These are phyloP conservation scores for Tauraco hartlaubi DNA, from an alignment of 2,797 vertebrate genomes.

Conservation along the genomic window DNA sequence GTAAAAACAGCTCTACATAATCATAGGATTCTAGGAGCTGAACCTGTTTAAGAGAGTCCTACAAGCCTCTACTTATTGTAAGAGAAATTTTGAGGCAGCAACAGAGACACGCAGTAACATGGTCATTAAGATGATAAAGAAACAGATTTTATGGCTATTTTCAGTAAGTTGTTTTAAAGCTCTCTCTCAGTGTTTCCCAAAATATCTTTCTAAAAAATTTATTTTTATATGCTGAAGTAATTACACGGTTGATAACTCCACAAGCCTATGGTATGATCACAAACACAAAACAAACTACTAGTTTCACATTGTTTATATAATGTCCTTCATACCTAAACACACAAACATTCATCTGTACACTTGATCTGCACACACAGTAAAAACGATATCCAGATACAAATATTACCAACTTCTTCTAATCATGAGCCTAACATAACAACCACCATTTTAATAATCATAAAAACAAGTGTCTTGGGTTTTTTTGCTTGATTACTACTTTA, in stretches of 20 bases:
- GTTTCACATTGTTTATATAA: not conserved
- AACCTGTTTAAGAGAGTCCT: not conserved
- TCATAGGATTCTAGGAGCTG: not conserved
- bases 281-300: not conserved
- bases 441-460: not conserved
- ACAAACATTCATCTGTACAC: not conserved
- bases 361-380: not conserved
- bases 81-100: not conserved
- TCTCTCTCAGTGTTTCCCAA: not conserved
- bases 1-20: not conserved
- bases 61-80: not conserved
- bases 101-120: not conserved
- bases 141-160: not conserved
- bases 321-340: not conserved
- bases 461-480: rapidly evolving
- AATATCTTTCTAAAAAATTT: not conserved
- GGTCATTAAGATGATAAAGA: not conserved
- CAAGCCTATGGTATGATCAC: not conserved
- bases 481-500: not conserved
- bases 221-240: not conserved
- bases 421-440: not conserved
- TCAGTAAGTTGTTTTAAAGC: not conserved
- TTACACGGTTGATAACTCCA: not conserved
- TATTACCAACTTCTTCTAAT: not conserved
- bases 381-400: not conserved